These are phyloP conservation scores for Apteryx mantelli DNA, from an alignment of 2,113 vertebrate genomes.

Conservation along the genomic window DNA sequence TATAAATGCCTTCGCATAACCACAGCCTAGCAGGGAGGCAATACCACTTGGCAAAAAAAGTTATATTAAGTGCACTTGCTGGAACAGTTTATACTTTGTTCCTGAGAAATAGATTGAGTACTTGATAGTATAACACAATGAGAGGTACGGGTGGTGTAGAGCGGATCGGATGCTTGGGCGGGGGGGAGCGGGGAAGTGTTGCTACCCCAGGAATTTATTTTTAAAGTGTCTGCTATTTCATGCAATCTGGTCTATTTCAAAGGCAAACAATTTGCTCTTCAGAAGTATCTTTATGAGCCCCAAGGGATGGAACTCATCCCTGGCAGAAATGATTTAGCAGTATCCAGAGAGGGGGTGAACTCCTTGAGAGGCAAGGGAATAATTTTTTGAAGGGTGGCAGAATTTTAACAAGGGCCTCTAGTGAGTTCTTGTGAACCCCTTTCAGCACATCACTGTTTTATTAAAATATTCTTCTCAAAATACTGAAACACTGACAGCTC, in stretches of 20 bases:
- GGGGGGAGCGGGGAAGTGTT: constrained; percentile 64
- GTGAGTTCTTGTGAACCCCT: constrained; percentile 76
- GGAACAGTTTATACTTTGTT: constrained; percentile 67
- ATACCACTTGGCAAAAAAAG: constrained; percentile 52
- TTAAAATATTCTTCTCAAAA: constrained; percentile 75
- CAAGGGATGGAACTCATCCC: constrained; percentile 74
- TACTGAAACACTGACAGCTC: constrained; percentile 74
- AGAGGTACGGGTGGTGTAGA: constrained; percentile 63
- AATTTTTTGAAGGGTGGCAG: constrained; percentile 78
- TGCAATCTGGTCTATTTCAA: constrained; percentile 76
- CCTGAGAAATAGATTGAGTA: constrained; percentile 63
- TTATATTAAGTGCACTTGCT: constrained; percentile 69
- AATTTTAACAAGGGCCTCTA: constrained; percentile 77
- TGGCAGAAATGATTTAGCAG: constrained; percentile 75
- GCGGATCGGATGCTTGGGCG: constrained; percentile 62
- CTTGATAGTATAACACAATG: constrained; percentile 70
- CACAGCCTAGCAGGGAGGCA: constrained; percentile 31
- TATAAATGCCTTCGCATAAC: constrained; percentile 15
- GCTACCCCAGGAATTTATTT: constrained; percentile 76
- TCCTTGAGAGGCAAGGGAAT: constrained; percentile 70
- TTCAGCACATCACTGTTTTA: constrained; percentile 75
- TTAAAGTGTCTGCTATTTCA: constrained; percentile 74
- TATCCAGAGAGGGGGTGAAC: constrained; percentile 72
- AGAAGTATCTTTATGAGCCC: constrained; percentile 69
- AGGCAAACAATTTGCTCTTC: constrained; percentile 74